A percentile compares a stretch with the other conserved stretches of the same genome.
Conservation (phyloP, 2,113 vertebrate species). For the Rhagologus leucostigma region DNA sequence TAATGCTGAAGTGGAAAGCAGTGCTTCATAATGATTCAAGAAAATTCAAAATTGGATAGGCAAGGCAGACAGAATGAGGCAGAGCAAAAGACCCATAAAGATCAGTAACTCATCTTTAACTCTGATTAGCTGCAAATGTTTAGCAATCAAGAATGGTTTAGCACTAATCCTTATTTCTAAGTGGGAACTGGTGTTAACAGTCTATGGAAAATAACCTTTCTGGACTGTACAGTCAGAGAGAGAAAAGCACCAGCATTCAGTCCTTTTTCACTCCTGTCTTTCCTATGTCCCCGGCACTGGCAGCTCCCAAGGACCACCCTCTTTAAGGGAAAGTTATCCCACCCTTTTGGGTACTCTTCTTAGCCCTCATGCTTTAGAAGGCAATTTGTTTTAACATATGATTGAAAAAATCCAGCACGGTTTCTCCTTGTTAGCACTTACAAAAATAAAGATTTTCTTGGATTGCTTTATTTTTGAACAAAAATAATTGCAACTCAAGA, state of each 20-base stretch:
- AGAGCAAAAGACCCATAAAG: neutral
- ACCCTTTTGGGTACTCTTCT: neutral
- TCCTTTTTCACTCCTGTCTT: neutral
- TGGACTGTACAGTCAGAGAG: neutral
- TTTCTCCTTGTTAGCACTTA: neutral
- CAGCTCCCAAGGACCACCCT: neutral
- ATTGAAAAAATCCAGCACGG: neutral
- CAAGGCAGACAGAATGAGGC: neutral
- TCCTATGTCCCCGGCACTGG: neutral
- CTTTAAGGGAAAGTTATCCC: neutral
- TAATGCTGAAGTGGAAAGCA: neutral
- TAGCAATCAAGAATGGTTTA: neutral
- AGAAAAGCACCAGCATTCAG: neutral
- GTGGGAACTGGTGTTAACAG: neutral
- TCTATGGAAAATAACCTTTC: neutral
- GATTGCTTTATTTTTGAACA: neutral
- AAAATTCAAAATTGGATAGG: neutral
- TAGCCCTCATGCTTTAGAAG: neutral
- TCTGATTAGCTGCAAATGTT: neutral
- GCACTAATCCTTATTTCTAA: neutral
- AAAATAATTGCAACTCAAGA: neutral
- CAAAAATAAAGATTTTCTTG: neutral
- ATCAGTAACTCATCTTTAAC: neutral
- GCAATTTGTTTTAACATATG: neutral
- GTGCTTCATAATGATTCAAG: neutral